Evolutionary conservation across 2,797 vertebrate genomes (phyloP), one percentile per base, ranked within the genome.

Genomic region (Pogoniulus pusillus): DNA sequence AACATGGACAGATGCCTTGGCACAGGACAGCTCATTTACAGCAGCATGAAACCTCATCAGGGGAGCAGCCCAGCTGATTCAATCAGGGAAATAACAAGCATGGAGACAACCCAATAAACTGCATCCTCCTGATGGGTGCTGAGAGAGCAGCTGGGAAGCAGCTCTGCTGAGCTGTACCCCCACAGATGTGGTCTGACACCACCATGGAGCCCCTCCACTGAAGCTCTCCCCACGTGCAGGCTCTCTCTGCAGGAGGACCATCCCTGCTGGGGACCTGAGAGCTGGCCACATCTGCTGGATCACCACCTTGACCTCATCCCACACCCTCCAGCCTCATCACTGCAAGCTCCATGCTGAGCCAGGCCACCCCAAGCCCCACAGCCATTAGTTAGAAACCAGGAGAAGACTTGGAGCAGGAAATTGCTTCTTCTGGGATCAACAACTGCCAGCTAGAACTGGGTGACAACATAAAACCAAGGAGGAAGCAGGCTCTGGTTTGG

Each of bases 141-240:
- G 53, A 64, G 93, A n/a, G 59, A 1, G 12, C 65, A 76, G 87
- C 84, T 45, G 82, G 87, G 41, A 72, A 72, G 59, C 55, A 10
- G 7, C 70, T 24, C 79, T 8, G 51, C 17, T 1, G 35, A 41
- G 72, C 62, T 1, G 35, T 3, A 1, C 1, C 43, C 24, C 4
- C 58, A 2, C 18, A 1, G 0, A 9, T 0, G 16, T 0, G 68
- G 30, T 23, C 37, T 1, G 5, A 12, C 41, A 22, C 26, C 55
- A 3, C 49, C 0, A 8, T 1, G 6, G 7, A 2, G 41, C 4
- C 30, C 30, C 29, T 10, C 23, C 5, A 0, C 19, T 3, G 47
- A n/a, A 6, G 60, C 39, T 7, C 23, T 16, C 22, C 45, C 54
- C 69, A 17, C 4, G 2, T 4, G 41, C 60, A 12, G 66, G 34